Conservation (phyloP, 2,113 vertebrate species). For the Antennarius striatus region DNA sequence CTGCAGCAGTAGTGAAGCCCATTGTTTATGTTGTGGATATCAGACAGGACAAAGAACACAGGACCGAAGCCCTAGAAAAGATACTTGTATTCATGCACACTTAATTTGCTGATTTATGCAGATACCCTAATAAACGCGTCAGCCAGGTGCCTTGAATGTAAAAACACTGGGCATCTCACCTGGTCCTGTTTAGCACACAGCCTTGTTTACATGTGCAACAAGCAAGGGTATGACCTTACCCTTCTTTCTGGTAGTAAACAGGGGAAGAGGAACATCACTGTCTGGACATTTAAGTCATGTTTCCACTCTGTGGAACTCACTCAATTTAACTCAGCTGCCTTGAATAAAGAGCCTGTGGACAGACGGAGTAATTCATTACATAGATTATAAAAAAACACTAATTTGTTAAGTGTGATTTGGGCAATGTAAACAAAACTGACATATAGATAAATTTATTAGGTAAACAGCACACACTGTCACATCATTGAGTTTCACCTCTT, state of each 20-base stretch:
- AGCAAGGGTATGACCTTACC: slow-evolving; percentile 24
- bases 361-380: no score
- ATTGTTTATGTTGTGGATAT: neutral
- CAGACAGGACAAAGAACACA: slow-evolving; percentile 11
- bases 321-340: no score
- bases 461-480: slow-evolving; percentile 11
- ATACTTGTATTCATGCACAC: neutral
- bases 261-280: slow-evolving; percentile 1
- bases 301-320: no score
- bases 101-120: slow-evolving; percentile 5
- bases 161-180: slow-evolving; percentile 7
- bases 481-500: slow-evolving; percentile 2
- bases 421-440: neutral
- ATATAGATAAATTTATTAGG: slow-evolving; percentile 27
- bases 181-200: slow-evolving; percentile 21
- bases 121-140: slow-evolving; percentile 2
- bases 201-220: slow-evolving; percentile 30
- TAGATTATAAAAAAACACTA: no score
- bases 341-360: no score
- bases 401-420: no score
- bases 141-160: slow-evolving; percentile 1
- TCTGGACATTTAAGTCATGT: neutral
- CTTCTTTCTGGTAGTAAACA: slow-evolving; percentile 10
- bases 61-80: neutral
- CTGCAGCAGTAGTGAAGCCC: neutral